phyloP scores from a whole-genome alignment of 30 jellyfish, hydroid and myxozoan species.

The Pseudorhiza aurosa region DNA sequence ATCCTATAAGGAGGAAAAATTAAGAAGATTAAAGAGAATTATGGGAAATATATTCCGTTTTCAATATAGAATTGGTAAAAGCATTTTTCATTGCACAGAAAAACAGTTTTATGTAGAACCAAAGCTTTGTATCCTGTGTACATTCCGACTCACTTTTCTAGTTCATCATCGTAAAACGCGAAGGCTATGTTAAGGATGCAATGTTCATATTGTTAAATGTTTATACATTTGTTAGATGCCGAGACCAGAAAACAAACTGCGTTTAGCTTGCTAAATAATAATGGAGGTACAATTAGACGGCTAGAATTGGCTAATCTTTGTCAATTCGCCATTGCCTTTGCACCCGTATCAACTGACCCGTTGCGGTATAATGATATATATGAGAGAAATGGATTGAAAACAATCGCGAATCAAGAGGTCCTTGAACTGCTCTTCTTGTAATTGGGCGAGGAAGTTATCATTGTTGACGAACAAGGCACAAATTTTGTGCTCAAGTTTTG shows the following conservation, averaged over 20 bases:
- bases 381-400: background rate
- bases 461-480: constrained; percentile 23
- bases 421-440: constrained; percentile 7
- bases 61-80: background rate
- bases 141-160: no score
- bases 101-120: no score
- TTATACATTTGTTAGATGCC: no score
- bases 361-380: background rate
- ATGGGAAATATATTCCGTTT: background rate
- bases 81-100: background rate
- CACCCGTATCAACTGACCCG: constrained; percentile 39
- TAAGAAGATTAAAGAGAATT: background rate
- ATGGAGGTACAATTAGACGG: constrained; percentile 34
- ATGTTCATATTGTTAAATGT: no score
- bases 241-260: no score
- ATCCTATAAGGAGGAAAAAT: background rate
- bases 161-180: no score
- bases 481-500: constrained; percentile 12
- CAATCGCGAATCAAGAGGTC: constrained; percentile 37
- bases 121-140: no score
- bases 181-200: no score
- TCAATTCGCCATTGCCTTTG: constrained; percentile 19
- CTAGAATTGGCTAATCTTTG: constrained; percentile 42
- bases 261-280: no score
- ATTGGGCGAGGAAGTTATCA: constrained; percentile 6